Conservation (phyloP, 1,140 invertebrate genomes). For the Geopemphigus sp. region DNA sequence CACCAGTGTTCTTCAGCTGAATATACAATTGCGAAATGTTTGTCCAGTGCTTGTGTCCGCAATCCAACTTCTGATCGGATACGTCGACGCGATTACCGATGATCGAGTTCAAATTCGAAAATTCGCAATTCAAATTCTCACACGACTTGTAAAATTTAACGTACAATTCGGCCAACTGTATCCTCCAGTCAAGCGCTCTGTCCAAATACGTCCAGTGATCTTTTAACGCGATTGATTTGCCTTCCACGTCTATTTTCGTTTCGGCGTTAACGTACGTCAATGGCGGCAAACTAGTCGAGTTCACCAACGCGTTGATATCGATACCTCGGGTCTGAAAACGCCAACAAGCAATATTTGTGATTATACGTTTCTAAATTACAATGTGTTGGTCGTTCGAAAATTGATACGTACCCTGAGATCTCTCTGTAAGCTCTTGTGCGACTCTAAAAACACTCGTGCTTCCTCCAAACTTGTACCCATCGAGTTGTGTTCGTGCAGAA, state of each 20-base stretch:
- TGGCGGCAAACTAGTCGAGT: constrained; percentile 18
- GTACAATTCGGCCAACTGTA: constrained; percentile 30
- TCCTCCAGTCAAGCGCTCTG: constrained; percentile 30
- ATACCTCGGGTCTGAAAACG: constrained; percentile 15
- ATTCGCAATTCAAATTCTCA: constrained; percentile 25
- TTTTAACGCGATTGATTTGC: constrained; percentile 35
- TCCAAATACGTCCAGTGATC: constrained; percentile 49
- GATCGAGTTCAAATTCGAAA: constrained; percentile 18
- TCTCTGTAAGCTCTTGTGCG: constrained; percentile 71
- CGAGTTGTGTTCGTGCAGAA: constrained; percentile 71
- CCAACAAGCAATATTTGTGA: not conserved
- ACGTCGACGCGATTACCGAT: not conserved
- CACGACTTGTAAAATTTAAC: constrained; percentile 6
- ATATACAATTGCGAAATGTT: constrained; percentile 35
- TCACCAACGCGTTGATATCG: constrained; percentile 39
- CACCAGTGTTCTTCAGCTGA: constrained; percentile 27
- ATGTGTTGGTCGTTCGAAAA: not conserved
- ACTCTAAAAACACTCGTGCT: constrained; percentile 72
- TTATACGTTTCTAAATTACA: too few relatives aligned
- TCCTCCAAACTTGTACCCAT: constrained; percentile 70
- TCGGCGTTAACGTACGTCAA: constrained; percentile 25
- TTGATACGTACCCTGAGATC: constrained; percentile 66
- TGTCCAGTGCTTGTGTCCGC: constrained; percentile 9
- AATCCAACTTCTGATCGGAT: constrained; percentile 10
- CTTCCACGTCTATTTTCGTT: constrained; percentile 17